Evolutionary conservation across 2,888 invertebrate genomes (phyloP), one percentile per base, ranked within the genome.

Genomic region (Griposia aprilina): DNA sequence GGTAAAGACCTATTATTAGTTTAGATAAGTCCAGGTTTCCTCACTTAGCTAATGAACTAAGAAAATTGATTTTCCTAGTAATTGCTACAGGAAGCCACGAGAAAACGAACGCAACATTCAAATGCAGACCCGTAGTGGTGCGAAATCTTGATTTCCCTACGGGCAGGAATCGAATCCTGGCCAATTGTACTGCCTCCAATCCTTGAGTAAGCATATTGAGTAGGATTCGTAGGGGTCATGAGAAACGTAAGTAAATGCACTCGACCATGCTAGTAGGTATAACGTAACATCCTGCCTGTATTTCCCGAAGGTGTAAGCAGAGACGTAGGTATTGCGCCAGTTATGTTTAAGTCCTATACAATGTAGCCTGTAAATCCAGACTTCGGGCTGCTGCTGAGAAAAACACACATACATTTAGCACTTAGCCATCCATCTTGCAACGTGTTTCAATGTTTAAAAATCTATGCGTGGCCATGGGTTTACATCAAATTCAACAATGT

Each of bases 121-220:
- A 69, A 68, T 82, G 23, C 48, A 52, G 13, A 50, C 15, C 41
- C 52, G 60, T 30, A 52, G 17, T 48, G 23, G 23, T 62, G 48
- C 57, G 52, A 70, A 55, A 62, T 23, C 30, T 30, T 82, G 79
- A 82, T 82, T 82, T 82, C 81, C 81, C 81, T 45, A 66, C 41
- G 73, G 83, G 10, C 26, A 8, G 23, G 63, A 68, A 83, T 83
- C 73, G 80, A 82, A 83, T 69, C 59, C 79, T 69, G 55, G 48
- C 50, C 81, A 73, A 82, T 82, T 73, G 81, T 83, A 36, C 68
- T 50, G 68, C 52, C 23, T 73, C 48, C 68, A 45, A 78, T 78
- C 41, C n/a, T 78, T 30, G 41, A 55, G 30, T 78, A 59, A 78
- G 57, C 41, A 60, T 30, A 72, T 73, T 82, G 41, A 65, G 57